phyloP scores from a whole-genome alignment of 2,888 invertebrate genomes.

The Dilophus febrilis region DNA sequence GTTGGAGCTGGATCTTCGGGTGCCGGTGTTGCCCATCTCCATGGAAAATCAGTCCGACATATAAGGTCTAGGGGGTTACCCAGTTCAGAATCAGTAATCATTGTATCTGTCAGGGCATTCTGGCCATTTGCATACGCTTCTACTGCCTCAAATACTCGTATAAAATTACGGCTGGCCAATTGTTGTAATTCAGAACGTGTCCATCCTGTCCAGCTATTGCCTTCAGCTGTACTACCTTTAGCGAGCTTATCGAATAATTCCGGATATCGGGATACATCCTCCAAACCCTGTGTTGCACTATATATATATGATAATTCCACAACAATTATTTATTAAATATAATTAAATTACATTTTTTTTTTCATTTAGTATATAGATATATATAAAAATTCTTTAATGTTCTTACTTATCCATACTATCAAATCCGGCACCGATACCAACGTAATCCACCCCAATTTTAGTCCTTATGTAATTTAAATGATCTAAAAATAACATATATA shows the following conservation, averaged over 20 bases:
- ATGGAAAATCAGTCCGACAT: neutral
- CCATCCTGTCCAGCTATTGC: constrained; percentile 25
- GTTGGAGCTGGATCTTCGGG: neutral
- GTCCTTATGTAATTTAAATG: constrained; percentile 20
- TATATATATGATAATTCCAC: constrained; percentile 33
- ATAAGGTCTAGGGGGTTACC: too few species aligned
- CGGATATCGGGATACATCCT: constrained; percentile 54
- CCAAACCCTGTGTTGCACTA: constrained; percentile 42
- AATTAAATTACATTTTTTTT: too few species aligned
- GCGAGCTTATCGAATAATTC: constrained; percentile 45
- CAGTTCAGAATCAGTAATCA: neutral
- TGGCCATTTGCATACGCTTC: constrained; percentile 16
- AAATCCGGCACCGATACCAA: constrained; percentile 37
- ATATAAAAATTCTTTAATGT: neutral
- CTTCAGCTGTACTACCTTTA: constrained; percentile 4
- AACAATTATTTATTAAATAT: too few species aligned
- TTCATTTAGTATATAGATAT: too few species aligned
- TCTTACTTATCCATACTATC: constrained; percentile 24
- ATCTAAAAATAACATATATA: too few species aligned
- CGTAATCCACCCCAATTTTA: constrained; percentile 31
- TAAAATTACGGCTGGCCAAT: constrained; percentile 32
- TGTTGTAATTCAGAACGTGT: constrained; percentile 30
- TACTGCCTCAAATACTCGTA: constrained; percentile 30
- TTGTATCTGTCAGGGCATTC: neutral
- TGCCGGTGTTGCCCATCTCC: neutral